Base-by-base conservation (phyloP, 2,888 invertebrate species). In the Glaucopsyche alexis region DNA sequence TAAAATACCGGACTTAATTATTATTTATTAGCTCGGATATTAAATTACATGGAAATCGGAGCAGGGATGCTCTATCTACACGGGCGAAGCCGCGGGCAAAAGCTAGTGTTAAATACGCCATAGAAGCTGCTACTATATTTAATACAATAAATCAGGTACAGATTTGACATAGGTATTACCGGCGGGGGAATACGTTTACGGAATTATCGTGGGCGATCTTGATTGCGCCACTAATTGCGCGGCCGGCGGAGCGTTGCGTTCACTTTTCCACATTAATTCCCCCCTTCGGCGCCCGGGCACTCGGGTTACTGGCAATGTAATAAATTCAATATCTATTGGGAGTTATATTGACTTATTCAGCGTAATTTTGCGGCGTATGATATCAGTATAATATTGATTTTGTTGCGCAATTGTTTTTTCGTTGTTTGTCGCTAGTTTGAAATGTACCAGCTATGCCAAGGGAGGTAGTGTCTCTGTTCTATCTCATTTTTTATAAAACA, bases 191-290 rank as follows among this genome's bases (percentile, higher is more conserved):
- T 82, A 81, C 82, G 80, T 78, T 82, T 77, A 81, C 79, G 75
- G 82, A 83, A 85, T 85, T 85, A 86, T 82, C 82, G 82, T 77
- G 76, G 80, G 80, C 80, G 82, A 86, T 86, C 85, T 85, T 85
- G 85, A 87, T 86, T 85, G 83, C 81, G 78, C 81, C 80, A 81
- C 85, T 88, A 88, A 89, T 88, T 88, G 85, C 81, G 79, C 80
- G 77, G 75, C 75, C 75, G 74, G 73, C 75, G 76, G 75, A 71
- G 81, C 80, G 80, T 75, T 77, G 77, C 77, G 76, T 77, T 79
- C 80, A 79, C 79, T 81, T 80, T 81, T 80, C 79, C 78, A 77
- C 78, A 79, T 79, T 81, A 80, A 81, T 80, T 79, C 78, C 75
- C 60, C 47, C 60, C 60, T n/a, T 60, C 60, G 14, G 14, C 60